These are phyloP conservation scores for Promerops cafer DNA, from an alignment of 2,113 vertebrate genomes.

Conservation along the genomic window DNA sequence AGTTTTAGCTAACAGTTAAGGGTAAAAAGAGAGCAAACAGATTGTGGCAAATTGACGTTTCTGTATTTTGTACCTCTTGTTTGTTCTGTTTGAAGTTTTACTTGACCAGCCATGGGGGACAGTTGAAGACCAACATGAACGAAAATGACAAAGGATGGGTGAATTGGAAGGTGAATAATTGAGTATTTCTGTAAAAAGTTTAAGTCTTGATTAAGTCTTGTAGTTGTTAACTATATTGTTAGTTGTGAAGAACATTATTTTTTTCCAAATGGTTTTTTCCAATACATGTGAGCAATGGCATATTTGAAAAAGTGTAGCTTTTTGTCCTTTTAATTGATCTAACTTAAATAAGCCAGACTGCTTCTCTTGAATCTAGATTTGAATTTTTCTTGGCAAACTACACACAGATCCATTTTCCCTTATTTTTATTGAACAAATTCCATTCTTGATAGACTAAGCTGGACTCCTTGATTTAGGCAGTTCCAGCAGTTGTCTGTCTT, in stretches of 20 bases:
- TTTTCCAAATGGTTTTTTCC: neutral
- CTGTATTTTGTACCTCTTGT: neutral
- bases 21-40: neutral
- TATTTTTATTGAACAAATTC: neutral
- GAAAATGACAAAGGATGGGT: conserved; percentile 96
- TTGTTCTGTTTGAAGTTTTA: conserved; percentile 78
- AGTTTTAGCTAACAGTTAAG: neutral
- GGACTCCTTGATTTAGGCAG: neutral
- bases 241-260: neutral
- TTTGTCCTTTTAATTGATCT: neutral
- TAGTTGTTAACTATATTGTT: neutral
- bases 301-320: neutral
- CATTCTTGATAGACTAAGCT: neutral
- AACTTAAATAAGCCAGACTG: neutral
- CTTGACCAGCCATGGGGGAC: conserved; percentile 90
- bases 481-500: neutral
- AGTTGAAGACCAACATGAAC: conserved; percentile 92
- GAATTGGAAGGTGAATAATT: conserved; percentile 90
- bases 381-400: neutral
- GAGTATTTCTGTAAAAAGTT: neutral
- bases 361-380: neutral
- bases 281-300: neutral
- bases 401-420: accelerated
- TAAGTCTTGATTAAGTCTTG: neutral
- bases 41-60: neutral